phyloP scores from a whole-genome alignment of 2,888 invertebrate species.

The Clivina fossor region DNA sequence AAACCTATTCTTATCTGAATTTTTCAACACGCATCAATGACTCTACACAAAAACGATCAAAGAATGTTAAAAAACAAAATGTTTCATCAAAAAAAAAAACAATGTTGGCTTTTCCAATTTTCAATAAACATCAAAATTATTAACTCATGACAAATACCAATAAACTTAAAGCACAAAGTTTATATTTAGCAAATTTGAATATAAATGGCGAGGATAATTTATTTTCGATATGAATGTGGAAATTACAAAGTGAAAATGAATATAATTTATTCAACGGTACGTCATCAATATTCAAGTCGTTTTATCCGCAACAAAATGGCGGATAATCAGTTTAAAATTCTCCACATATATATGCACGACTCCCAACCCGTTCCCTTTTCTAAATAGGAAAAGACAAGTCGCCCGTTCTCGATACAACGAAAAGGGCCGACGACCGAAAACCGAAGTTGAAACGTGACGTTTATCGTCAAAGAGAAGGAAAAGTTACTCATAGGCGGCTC shows the following conservation, averaged over 20 bases:
- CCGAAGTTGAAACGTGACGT: background rate
- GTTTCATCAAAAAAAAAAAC: background rate
- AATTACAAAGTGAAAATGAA: too few species aligned
- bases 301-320: conserved; percentile 29
- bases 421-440: conserved; percentile 8
- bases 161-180: background rate
- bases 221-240: background rate
- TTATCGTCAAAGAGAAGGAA: too few species aligned
- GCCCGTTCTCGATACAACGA: conserved; percentile 13
- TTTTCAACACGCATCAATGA: conserved; percentile 31
- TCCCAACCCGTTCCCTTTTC: conserved; percentile 29
- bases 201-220: background rate
- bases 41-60: conserved; percentile 19
- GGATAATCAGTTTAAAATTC: conserved; percentile 34
- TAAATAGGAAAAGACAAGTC: conserved; percentile 32
- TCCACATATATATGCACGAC: too few species aligned
- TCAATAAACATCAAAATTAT: too few species aligned
- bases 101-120: too few species aligned
- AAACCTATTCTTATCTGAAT: conserved; percentile 29
- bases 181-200: background rate
- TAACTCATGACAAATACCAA: background rate
- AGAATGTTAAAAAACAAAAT: background rate
- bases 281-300: conserved; percentile 31
- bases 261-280: too few species aligned
- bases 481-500: too few species aligned